Percentiles rank a stretch among this genome's conserved stretches.
Evolutionary conservation across 1,140 invertebrate species (phyloP).

Genomic region (Harpegnathos saltator): DNA sequence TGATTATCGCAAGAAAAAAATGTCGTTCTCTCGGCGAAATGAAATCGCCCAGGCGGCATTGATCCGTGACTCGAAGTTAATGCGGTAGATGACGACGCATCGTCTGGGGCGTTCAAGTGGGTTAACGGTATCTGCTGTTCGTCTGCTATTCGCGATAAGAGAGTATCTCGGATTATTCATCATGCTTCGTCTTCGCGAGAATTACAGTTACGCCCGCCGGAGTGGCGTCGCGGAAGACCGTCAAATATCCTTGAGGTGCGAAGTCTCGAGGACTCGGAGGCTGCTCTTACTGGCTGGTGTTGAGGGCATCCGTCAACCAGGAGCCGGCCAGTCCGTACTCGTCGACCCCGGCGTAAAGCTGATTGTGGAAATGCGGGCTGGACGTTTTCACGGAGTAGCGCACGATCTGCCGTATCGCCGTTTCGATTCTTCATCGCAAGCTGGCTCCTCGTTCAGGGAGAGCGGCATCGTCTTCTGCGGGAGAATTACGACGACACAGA

Average conservation of each 20-base stretch:
- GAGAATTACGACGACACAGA: neutral
- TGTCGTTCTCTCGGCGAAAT: neutral
- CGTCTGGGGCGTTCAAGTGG: neutral
- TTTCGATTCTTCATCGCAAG: slow-evolving; percentile 86
- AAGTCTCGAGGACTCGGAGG: slow-evolving; percentile 36
- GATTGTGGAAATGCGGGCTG: slow-evolving; percentile 91
- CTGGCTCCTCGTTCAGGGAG: slow-evolving; percentile 83
- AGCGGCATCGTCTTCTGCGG: slow-evolving; percentile 85
- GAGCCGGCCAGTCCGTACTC: slow-evolving; percentile 91
- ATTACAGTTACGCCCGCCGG: neutral
- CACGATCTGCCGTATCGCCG: slow-evolving; percentile 87
- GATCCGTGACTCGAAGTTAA: slow-evolving; percentile 8
- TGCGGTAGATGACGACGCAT: neutral
- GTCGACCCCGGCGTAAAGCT: slow-evolving; percentile 91
- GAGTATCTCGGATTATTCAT: slow-evolving; percentile 12
- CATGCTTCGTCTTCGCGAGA: neutral
- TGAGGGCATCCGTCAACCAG: slow-evolving; percentile 91
- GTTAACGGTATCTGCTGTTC: slow-evolving; percentile 7
- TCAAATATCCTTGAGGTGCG: neutral
- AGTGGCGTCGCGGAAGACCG: neutral
- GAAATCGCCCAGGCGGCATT: neutral
- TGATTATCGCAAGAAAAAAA: neutral
- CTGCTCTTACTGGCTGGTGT: slow-evolving; percentile 90
- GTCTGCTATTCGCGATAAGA: neutral
- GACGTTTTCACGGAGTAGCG: slow-evolving; percentile 91